These are phyloP conservation scores for Meriones unguiculatus DNA, from an alignment of 2,113 vertebrate species.

Conservation along the genomic window DNA sequence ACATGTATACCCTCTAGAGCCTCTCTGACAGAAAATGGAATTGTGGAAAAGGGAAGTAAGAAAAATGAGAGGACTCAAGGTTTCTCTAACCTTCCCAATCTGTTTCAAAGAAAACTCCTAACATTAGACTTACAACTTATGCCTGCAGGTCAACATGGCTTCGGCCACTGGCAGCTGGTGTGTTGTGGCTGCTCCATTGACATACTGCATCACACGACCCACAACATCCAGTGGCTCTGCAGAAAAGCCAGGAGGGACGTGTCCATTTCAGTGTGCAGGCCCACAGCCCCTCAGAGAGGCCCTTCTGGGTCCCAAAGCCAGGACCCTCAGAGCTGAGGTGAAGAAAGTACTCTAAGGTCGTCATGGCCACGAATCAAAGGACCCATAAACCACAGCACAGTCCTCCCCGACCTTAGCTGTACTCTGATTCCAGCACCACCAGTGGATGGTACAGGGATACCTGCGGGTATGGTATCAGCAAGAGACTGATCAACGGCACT, in stretches of 20 bases:
- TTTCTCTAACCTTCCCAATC: neutral
- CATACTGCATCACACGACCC: conserved; percentile 91
- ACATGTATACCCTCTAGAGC: neutral
- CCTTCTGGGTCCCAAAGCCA: neutral
- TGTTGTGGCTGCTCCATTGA: conserved; percentile 89
- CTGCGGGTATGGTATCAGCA: neutral
- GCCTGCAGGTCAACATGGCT: conserved; percentile 96
- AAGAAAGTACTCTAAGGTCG: neutral
- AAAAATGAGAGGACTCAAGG: neutral
- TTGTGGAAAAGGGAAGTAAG: neutral
- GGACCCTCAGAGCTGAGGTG: neutral
- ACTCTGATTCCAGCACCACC: neutral
- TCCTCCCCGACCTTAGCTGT: neutral
- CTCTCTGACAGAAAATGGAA: neutral
- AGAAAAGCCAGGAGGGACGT: neutral
- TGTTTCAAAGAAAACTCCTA: neutral
- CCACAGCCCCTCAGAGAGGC: accelerated
- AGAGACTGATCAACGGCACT: neutral
- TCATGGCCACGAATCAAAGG: neutral
- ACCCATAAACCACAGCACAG: neutral
- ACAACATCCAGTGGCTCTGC: conserved; percentile 92
- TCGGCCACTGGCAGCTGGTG: conserved; percentile 95
- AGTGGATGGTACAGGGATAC: neutral
- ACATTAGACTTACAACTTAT: conserved; percentile 90
- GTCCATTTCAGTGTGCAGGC: neutral